Evolutionary conservation across 2,797 vertebrate species (phyloP).

Genomic region (Pipistrellus pygmaeus): DNA sequence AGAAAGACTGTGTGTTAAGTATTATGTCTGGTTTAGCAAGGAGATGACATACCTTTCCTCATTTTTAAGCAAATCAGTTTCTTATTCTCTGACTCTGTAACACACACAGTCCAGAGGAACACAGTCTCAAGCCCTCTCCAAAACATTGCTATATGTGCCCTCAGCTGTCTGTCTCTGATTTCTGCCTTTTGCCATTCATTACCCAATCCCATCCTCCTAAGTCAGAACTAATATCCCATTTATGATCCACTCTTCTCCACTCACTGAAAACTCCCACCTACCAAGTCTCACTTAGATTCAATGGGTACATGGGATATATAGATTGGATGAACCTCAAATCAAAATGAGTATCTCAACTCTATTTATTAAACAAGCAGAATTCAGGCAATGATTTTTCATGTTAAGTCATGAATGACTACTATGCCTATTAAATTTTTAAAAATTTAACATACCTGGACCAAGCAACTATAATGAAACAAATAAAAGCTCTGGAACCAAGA

Average conservation of each 20-base stretch:
- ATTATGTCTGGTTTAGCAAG: slow-evolving; percentile 32
- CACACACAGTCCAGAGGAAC: background rate
- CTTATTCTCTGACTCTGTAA: slow-evolving; percentile 6
- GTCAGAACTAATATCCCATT: background rate
- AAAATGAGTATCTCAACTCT: background rate
- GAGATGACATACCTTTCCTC: slow-evolving; percentile 44
- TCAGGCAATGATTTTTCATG: background rate
- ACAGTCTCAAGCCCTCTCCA: background rate
- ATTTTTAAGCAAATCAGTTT: slow-evolving; percentile 6
- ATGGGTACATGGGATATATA: rapidly evolving
- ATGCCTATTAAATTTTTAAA: background rate
- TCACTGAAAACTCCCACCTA: background rate
- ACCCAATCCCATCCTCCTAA: rapidly evolving
- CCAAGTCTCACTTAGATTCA: background rate
- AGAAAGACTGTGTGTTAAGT: slow-evolving; percentile 55
- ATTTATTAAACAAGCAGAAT: background rate
- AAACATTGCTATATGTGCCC: rapidly evolving
- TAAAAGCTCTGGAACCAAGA: background rate
- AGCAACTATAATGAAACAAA: background rate
- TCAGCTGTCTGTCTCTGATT: background rate
- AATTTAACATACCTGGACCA: background rate
- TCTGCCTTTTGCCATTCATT: background rate
- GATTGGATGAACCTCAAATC: background rate
- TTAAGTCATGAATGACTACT: background rate
- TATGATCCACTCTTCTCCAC: background rate